Conservation (phyloP, 2,113 vertebrate genomes). For the Zapus hudsonius region DNA sequence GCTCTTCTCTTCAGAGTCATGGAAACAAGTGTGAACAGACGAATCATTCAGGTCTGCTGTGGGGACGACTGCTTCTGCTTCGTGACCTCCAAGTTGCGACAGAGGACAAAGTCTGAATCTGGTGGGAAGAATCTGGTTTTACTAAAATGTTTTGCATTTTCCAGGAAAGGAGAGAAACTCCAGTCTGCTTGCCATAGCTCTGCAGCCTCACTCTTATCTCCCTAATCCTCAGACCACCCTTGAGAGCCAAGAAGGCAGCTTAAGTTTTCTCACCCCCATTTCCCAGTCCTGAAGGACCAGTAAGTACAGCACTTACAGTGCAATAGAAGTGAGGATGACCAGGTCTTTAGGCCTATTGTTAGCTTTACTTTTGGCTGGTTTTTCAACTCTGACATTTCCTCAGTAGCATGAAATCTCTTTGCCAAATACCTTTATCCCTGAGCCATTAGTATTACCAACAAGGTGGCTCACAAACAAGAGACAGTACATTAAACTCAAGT, state of each 20-base stretch:
- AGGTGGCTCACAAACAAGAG: background rate
- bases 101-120: background rate
- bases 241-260: slow-evolving; percentile 42
- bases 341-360: slow-evolving; percentile 40
- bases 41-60: background rate
- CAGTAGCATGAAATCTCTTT: slow-evolving; percentile 47
- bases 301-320: background rate
- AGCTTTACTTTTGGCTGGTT: slow-evolving; percentile 54
- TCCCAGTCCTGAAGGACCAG: slow-evolving; percentile 29
- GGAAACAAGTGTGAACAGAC: background rate
- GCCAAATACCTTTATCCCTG: slow-evolving; percentile 50
- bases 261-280: slow-evolving; percentile 19
- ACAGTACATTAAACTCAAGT: slow-evolving; percentile 48
- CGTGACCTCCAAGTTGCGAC: background rate
- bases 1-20: background rate
- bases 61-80: background rate
- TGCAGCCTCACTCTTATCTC: slow-evolving; percentile 13
- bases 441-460: slow-evolving; percentile 16
- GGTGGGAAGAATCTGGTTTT: background rate
- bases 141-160: background rate
- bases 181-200: background rate
- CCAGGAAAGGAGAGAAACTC: slow-evolving; percentile 29
- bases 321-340: background rate
- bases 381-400: slow-evolving; percentile 47
- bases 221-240: slow-evolving; percentile 33